Conservation (phyloP, 2,888 invertebrate species). For the Microplitis manilae region DNA sequence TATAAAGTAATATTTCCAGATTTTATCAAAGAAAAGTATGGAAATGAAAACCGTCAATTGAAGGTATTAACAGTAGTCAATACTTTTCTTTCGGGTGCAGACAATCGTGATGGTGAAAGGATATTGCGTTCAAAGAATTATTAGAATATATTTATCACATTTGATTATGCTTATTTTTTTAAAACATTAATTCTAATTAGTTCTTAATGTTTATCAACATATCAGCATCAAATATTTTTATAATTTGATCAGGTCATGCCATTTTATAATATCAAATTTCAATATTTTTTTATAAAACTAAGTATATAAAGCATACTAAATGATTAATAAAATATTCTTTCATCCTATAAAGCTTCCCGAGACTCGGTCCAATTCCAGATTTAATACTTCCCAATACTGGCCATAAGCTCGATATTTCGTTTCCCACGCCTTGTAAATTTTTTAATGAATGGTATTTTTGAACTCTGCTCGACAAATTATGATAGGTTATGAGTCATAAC, state of each 20-base stretch:
- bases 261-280: too few species aligned
- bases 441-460: too few species aligned
- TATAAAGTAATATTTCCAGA: not conserved
- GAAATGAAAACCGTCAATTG: not conserved
- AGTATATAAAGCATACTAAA: too few species aligned
- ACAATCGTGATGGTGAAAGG: not conserved
- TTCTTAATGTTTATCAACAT: not conserved
- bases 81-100: not conserved
- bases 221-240: too few species aligned
- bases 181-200: not conserved
- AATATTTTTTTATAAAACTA: too few species aligned
- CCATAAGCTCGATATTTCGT: not conserved
- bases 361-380: too few species aligned
- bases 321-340: too few species aligned
- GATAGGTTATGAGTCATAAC: too few species aligned
- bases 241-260: too few species aligned
- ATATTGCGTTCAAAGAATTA: not conserved
- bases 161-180: not conserved
- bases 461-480: too few species aligned
- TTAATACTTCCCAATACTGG: too few species aligned
- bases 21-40: not conserved
- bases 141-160: not conserved
- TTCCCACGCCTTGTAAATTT: not conserved
- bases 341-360: too few species aligned
- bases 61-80: not conserved